phyloP scores from a whole-genome alignment of 2,797 vertebrate species.

The Sternarchorhynchus goeldii region DNA sequence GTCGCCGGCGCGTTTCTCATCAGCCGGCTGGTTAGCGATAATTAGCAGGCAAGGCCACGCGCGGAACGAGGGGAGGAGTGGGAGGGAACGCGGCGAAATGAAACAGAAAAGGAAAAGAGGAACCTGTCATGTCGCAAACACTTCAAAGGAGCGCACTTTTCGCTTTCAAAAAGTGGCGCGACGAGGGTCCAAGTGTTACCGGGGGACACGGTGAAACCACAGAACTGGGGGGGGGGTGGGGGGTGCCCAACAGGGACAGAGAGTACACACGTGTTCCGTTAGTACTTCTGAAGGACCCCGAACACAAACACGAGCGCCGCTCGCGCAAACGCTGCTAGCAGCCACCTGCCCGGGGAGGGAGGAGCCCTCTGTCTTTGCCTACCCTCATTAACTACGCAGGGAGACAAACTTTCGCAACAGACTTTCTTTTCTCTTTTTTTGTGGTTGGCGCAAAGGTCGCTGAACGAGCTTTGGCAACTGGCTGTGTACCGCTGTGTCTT shows the following conservation, averaged over 20 bases:
- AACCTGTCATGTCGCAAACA: constrained; percentile 80
- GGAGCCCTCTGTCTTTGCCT: constrained; percentile 14
- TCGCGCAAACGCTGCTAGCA: background rate
- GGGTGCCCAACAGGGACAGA: constrained; percentile 35
- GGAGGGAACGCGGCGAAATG: constrained; percentile 75
- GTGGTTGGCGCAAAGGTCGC: background rate
- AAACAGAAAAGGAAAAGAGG: constrained; percentile 77
- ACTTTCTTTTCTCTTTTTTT: background rate
- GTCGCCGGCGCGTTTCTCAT: constrained; percentile 81
- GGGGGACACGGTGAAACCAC: constrained; percentile 69
- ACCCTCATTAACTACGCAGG: constrained; percentile 17
- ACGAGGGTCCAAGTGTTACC: constrained; percentile 72
- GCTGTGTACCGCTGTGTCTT: too few species aligned
- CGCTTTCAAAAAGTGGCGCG: constrained; percentile 75
- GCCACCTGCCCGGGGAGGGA: constrained; percentile 11
- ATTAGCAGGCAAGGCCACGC: constrained; percentile 76
- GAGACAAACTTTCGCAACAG: background rate
- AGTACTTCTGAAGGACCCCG: constrained; percentile 35
- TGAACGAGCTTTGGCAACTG: too few species aligned
- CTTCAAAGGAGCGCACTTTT: constrained; percentile 76
- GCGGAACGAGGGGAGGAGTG: constrained; percentile 58
- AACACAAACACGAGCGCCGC: constrained; percentile 26
- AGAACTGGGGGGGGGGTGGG: constrained; percentile 49
- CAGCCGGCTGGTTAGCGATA: constrained; percentile 83
- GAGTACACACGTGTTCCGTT: constrained; percentile 29